phyloP scores from a whole-genome alignment of 37 sponge, comb jelly and placozoan species.

The Ianthella basta region DNA sequence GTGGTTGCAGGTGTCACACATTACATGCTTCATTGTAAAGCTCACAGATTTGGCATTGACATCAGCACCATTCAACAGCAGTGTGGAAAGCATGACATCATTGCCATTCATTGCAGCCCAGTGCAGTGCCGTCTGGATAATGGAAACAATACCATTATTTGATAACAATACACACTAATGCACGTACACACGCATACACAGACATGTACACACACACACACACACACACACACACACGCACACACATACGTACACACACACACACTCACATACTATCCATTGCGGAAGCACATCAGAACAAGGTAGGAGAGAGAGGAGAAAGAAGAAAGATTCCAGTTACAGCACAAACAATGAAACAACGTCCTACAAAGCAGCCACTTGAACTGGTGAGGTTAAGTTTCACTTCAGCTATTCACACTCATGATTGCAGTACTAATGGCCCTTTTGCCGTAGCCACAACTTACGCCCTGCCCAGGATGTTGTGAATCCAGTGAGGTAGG shows the following conservation, averaged over 20 bases:
- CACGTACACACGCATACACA: too few relatives aligned
- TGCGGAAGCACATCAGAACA: background rate
- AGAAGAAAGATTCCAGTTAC: background rate
- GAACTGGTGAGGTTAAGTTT: too few relatives aligned
- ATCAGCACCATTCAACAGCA: slow-evolving; percentile 63
- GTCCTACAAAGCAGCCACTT: too few relatives aligned
- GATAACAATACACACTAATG: background rate
- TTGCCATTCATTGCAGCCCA: slow-evolving; percentile 85
- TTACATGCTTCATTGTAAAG: background rate
- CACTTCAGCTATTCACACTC: too few relatives aligned
- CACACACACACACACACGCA: too few relatives aligned
- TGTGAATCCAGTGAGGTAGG: background rate
- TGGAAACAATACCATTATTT: too few relatives aligned
- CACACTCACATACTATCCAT: slow-evolving; percentile 29
- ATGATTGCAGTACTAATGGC: too few relatives aligned
- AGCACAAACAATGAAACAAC: too few relatives aligned
- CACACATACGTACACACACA: too few relatives aligned
- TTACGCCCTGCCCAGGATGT: too few relatives aligned
- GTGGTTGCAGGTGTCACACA: background rate
- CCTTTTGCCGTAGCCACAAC: too few relatives aligned
- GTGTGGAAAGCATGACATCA: slow-evolving; percentile 58
- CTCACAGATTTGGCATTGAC: slow-evolving; percentile 74
- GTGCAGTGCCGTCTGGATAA: slow-evolving; percentile 74
- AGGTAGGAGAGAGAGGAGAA: background rate
- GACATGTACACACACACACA: too few relatives aligned